A percentile compares a stretch with the other conserved stretches of the same genome.
Conservation (phyloP, 2,797 vertebrate species). For the Chelmon rostratus region DNA sequence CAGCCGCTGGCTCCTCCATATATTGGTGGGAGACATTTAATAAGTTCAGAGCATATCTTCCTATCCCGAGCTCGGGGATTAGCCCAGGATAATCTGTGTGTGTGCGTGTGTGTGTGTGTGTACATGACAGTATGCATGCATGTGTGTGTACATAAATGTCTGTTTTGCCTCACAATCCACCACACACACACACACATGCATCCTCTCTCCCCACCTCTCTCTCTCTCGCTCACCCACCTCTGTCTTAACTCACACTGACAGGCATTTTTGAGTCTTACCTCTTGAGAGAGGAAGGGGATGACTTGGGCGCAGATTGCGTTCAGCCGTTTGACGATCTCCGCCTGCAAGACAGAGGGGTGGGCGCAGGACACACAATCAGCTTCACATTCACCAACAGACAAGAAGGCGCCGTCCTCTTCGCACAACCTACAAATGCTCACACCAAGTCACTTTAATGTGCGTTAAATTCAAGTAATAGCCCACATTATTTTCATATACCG, state of each 20-base stretch:
- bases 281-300: conserved; percentile 99
- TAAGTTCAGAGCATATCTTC: conserved; percentile 82
- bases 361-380: conserved; percentile 42
- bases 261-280: conserved; percentile 88
- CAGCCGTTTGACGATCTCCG: conserved; percentile 99
- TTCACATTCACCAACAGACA: conserved; percentile 33
- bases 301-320: conserved; percentile 99
- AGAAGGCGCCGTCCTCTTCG: conserved; percentile 33
- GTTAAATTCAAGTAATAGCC: conserved; percentile 14
- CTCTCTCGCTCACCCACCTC: conserved; percentile 58
- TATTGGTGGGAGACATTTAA: conserved; percentile 84
- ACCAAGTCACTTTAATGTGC: conserved; percentile 1
- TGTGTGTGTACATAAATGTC: conserved; percentile 43
- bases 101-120: conserved; percentile 35
- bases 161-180: conserved; percentile 68
- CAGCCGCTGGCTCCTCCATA: conserved; percentile 76
- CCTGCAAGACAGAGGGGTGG: conserved; percentile 87
- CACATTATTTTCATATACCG: conserved; percentile 12
- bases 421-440: conserved; percentile 21
- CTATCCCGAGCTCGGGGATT: conserved; percentile 80
- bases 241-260: conserved; percentile 70
- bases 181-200: conserved; percentile 50
- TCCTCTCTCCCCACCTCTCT: conserved; percentile 34
- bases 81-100: conserved; percentile 79
- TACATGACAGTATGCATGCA: conserved; percentile 16